Evolutionary conservation across 2,113 vertebrate genomes (phyloP).

Genomic region (Myrmecophaga tridactyla): DNA sequence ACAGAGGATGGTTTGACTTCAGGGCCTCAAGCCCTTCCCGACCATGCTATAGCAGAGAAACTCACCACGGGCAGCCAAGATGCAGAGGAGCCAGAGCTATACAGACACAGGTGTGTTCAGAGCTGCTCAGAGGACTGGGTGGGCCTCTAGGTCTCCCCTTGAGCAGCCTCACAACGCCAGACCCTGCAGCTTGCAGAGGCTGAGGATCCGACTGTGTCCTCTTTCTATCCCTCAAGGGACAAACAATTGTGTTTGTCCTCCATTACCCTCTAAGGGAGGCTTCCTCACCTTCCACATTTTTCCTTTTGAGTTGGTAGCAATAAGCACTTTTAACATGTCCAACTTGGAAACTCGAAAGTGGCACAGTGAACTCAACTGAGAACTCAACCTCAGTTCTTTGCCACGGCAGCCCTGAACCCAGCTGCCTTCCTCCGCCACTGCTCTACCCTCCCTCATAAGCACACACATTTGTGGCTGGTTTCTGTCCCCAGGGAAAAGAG

Average conservation of each 20-base stretch:
- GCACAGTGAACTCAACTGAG: not conserved
- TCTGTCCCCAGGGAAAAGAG: not conserved
- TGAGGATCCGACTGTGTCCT: not conserved
- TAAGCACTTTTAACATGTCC: not conserved
- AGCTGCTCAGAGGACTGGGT: rapidly evolving
- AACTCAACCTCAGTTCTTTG: not conserved
- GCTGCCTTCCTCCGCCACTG: no score
- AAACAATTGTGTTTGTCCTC: not conserved
- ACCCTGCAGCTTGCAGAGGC: not conserved
- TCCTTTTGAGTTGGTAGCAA: not conserved
- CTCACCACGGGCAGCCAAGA: rapidly evolving
- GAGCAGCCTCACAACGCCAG: not conserved
- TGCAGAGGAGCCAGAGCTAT: not conserved
- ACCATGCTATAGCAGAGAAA: not conserved
- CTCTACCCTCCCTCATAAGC: not conserved
- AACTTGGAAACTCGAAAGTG: not conserved
- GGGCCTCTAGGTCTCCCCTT: not conserved
- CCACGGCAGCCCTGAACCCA: not conserved
- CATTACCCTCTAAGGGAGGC: not conserved
- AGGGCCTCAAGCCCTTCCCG: not conserved
- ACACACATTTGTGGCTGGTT: not conserved
- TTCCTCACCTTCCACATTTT: not conserved
- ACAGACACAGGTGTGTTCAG: not conserved
- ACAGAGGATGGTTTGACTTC: not conserved
- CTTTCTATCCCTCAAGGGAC: not conserved